phyloP scores from a whole-genome alignment of 2,797 vertebrate genomes.

The Chrosomus eos region DNA sequence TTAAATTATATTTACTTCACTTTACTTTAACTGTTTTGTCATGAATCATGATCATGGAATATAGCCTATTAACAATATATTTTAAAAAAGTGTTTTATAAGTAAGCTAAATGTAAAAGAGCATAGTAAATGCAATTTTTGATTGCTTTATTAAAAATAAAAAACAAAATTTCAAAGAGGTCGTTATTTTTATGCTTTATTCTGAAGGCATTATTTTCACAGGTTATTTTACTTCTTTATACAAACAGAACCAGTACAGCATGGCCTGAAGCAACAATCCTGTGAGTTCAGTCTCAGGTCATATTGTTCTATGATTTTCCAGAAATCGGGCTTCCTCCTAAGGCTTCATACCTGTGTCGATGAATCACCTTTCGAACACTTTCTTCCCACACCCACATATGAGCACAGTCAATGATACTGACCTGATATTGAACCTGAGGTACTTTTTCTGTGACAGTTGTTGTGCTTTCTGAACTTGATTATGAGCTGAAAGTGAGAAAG shows the following conservation, averaged over 20 bases:
- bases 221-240: background rate
- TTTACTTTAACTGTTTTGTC: background rate
- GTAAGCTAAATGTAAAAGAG: background rate
- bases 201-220: background rate
- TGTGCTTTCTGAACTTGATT: background rate
- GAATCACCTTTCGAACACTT: slow-evolving; percentile 39
- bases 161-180: background rate
- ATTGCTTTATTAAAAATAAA: background rate
- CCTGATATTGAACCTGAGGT: slow-evolving; percentile 20
- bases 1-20: background rate
- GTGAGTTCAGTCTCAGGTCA: slow-evolving; percentile 55
- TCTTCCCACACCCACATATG: slow-evolving; percentile 39
- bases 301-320: slow-evolving; percentile 49
- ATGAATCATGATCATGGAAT: too few relatives aligned
- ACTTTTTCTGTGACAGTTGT: slow-evolving; percentile 22
- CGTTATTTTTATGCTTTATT: slow-evolving; percentile 7
- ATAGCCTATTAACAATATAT: background rate
- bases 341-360: slow-evolving; percentile 50
- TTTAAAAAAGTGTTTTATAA: background rate
- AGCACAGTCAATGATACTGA: slow-evolving; percentile 19
- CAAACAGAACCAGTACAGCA: slow-evolving; percentile 3
- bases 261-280: slow-evolving; percentile 24
- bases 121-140: background rate
- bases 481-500: background rate
- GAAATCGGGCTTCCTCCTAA: slow-evolving; percentile 48